Evolutionary conservation across 1,140 invertebrate genomes (phyloP).

Genomic region (Diorhabda sublineata): DNA sequence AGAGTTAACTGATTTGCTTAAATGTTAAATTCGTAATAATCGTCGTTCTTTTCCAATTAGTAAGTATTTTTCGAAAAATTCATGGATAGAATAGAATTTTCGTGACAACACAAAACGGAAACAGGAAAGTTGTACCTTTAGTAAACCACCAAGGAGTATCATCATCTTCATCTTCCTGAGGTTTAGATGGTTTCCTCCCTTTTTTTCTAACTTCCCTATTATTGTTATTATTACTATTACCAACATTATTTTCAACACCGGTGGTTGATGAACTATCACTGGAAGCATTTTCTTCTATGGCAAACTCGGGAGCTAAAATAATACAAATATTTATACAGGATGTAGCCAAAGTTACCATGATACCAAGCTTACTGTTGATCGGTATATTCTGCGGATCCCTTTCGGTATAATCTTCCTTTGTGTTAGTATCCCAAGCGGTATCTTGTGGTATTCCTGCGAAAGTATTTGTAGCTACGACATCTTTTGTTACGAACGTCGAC

Average conservation of each 20-base stretch:
- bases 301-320: not conserved
- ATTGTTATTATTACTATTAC: not conserved
- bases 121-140: not conserved
- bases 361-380: not conserved
- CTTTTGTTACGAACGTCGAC: constrained; percentile 34
- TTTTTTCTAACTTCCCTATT: not conserved
- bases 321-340: not conserved
- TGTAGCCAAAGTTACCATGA: not conserved
- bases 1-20: no score
- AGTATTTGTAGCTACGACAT: constrained; percentile 37
- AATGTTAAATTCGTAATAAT: no score
- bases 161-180: not conserved
- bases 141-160: not conserved
- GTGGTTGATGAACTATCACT: not conserved
- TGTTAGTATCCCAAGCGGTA: not conserved
- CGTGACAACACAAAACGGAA: no score
- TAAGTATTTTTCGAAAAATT: no score
- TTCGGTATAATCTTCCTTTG: not conserved
- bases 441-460: constrained; percentile 14
- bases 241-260: no score
- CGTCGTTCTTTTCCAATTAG: no score
- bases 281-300: not conserved
- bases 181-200: not conserved
- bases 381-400: constrained; percentile 23
- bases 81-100: no score